Evolutionary conservation across 2,888 invertebrate genomes (phyloP), one percentile per base, ranked within the genome.

Genomic region (Onthophagus sagittarius): DNA sequence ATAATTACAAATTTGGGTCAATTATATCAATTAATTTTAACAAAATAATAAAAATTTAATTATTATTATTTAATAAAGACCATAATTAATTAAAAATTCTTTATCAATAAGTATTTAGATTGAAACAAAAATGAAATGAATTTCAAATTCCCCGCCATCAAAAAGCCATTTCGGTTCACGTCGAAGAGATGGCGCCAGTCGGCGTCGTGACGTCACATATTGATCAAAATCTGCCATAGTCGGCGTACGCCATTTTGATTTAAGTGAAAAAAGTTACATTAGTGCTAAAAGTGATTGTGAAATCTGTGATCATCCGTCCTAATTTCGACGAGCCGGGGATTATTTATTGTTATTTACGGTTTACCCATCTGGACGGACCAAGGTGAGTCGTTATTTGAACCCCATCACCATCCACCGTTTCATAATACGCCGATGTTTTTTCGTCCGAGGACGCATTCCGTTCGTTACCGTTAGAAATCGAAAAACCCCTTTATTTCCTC

Each of bases 361-460:
- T 86, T 88, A 90, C 89, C 89, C 89, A 90, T 89, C 90, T 89
- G 91, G 90, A 92, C 92, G 92, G 90, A 92, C 93, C 92, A 91
- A 92, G 91, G 93, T 93, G 89, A 85, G 87, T 82, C 63, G 15
- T 64, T 71, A 67, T 71, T 72, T 70, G 2, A 23, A 23, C 23
- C 23, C 39, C 39, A 53, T 53, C 39, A 1, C 2, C 31, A 15
- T 11, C 62, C 69, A 67, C 9, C 70, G 64, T 74, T 74, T 74
- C 65, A 72, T 72, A 74, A 71, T 71, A 69, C 74, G 23, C 1
- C 23, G 64, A 74, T 74, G 74, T 74, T 74, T 74, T 74, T 53
- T 74, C 64, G 53, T 71, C 72, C 64, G 23, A 39, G 53, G 69
- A 69, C 62, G 69, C 69, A 64, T 72, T 70, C 64, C 70, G 63